Evolutionary conservation across 2,797 vertebrate genomes (phyloP).

Genomic region (Coccyzus lansbergi): DNA sequence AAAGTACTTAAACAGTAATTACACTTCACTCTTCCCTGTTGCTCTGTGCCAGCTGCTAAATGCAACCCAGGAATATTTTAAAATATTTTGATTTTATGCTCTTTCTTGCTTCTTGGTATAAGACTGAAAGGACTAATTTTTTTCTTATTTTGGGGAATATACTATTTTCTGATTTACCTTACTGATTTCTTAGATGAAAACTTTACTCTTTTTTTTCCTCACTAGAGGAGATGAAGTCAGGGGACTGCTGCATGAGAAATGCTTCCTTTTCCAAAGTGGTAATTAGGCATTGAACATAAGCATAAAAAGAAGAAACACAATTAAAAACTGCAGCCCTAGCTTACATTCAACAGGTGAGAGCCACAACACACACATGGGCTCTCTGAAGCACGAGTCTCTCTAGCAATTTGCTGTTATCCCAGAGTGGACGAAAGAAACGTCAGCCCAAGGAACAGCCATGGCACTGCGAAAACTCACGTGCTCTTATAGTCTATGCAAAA

Average conservation of each 20-base stretch:
- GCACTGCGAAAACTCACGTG: fast-evolving
- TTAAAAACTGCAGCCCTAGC: not conserved
- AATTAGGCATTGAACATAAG: not conserved
- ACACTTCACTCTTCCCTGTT: not conserved
- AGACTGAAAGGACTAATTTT: not conserved
- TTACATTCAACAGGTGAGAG: not conserved
- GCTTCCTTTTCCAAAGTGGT: not conserved
- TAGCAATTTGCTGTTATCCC: not conserved
- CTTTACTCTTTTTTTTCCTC: not conserved
- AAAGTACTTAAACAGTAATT: not conserved
- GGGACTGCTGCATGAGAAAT: not conserved
- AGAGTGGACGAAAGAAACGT: not conserved
- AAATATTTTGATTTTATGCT: not conserved
- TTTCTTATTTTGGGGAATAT: not conserved
- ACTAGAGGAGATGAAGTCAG: not conserved
- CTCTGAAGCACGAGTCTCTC: not conserved
- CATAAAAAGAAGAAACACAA: not conserved
- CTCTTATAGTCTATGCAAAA: fast-evolving
- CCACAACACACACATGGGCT: not conserved
- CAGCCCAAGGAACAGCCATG: not conserved
- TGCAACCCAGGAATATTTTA: not conserved
- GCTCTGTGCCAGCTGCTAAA: constrained; percentile 30
- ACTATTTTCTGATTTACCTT: not conserved
- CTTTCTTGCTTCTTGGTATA: not conserved
- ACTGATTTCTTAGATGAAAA: not conserved